Evolutionary conservation across 2,113 vertebrate species (phyloP).

Genomic region (Lophochroa leadbeateri): DNA sequence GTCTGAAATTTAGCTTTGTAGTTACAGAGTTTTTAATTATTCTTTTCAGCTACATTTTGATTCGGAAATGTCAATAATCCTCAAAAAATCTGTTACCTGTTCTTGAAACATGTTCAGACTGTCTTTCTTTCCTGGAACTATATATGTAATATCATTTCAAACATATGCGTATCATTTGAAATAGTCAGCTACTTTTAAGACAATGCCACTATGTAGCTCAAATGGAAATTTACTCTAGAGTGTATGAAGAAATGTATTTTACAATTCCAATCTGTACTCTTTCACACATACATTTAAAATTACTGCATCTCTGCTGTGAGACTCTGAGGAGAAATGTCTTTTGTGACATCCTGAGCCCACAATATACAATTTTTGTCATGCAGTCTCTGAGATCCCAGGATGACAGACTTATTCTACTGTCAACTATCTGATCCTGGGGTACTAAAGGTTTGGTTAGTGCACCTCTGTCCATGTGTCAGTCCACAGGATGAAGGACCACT

Average conservation of each 20-base stretch:
- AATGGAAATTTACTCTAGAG: neutral
- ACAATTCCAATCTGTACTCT: neutral
- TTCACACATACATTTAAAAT: neutral
- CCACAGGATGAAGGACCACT: neutral
- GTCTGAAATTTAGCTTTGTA: neutral
- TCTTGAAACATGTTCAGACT: neutral
- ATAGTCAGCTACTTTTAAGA: neutral
- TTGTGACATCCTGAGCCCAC: neutral
- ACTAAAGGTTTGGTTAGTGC: neutral
- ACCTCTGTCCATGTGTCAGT: neutral
- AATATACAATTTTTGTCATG: neutral
- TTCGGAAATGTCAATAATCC: neutral
- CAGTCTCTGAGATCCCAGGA: neutral
- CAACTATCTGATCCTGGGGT: neutral
- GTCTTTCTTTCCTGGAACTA: neutral
- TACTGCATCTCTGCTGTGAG: neutral
- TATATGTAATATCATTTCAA: neutral
- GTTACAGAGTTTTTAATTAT: neutral
- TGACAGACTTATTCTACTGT: neutral
- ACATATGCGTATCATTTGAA: neutral
- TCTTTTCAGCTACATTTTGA: neutral
- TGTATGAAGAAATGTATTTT: neutral
- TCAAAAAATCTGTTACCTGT: neutral
- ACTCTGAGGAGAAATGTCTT: neutral
- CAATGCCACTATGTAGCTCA: neutral